These are phyloP conservation scores for Dendrocincla tyrannina DNA, from an alignment of 2,797 vertebrate genomes.

Conservation along the genomic window DNA sequence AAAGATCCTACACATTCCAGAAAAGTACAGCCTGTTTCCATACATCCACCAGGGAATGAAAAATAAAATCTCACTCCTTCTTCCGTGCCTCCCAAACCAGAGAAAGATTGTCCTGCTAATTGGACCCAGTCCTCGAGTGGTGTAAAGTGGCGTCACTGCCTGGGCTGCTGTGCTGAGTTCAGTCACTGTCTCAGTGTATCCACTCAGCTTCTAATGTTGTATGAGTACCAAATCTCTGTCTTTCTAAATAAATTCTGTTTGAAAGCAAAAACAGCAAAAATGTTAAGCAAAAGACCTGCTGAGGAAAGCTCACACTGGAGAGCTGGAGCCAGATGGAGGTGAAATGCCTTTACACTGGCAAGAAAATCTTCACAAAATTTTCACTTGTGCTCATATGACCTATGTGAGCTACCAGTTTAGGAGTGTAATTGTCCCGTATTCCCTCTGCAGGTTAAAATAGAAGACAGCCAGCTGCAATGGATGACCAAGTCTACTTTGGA, in stretches of 20 bases:
- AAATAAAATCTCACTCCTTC: not conserved
- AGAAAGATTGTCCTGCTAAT: not conserved
- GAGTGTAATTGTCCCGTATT: not conserved
- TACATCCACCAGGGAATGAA: not conserved
- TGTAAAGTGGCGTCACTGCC: fast-evolving
- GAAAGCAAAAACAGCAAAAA: not conserved
- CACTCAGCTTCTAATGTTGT: not conserved
- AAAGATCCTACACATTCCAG: conserved; percentile 14
- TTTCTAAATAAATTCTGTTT: not conserved
- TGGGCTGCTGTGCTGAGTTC: not conserved
- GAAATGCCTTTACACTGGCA: not conserved
- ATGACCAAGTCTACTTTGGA: not conserved
- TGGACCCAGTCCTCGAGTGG: not conserved
- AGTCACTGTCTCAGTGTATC: not conserved
- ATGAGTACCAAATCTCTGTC: not conserved
- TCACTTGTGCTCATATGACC: not conserved
- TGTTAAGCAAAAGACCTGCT: not conserved
- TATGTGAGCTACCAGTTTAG: not conserved
- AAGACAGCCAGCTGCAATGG: not conserved
- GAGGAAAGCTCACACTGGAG: not conserved
- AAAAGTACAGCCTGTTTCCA: conserved; percentile 17
- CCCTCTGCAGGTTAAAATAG: not conserved
- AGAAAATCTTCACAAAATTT: not conserved
- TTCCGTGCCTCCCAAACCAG: not conserved
- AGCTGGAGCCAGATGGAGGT: not conserved